Evolutionary conservation across 2,888 invertebrate species (phyloP).

Genomic region (Laothoe populi): DNA sequence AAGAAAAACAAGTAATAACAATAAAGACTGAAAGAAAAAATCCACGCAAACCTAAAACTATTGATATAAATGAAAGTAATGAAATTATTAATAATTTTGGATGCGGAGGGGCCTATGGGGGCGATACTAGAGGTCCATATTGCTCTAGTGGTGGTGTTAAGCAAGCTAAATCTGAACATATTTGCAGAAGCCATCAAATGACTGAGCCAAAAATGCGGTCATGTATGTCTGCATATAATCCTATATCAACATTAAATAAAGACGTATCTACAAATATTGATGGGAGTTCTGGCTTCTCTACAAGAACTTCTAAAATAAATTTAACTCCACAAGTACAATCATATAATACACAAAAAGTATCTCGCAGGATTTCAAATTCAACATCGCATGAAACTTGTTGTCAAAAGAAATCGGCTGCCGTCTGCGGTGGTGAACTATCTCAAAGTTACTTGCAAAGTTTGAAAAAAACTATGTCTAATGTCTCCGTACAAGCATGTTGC

Average conservation of each 20-base stretch:
- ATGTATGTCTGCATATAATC: constrained; percentile 32
- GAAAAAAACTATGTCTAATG: not conserved
- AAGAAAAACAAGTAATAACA: constrained; percentile 54
- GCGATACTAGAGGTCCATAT: constrained; percentile 8
- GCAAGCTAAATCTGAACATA: constrained; percentile 33
- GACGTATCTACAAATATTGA: constrained; percentile 15
- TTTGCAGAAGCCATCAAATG: constrained; percentile 28
- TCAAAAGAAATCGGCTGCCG: constrained; percentile 22
- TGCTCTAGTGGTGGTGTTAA: constrained; percentile 23
- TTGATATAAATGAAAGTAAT: constrained; percentile 13
- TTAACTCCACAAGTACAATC: constrained; percentile 11
- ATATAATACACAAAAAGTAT: not conserved
- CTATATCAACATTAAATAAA: constrained; percentile 28
- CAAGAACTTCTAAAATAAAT: constrained; percentile 26
- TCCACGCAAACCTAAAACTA: constrained; percentile 31
- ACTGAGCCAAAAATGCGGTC: constrained; percentile 31
- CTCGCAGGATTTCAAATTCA: constrained; percentile 9
- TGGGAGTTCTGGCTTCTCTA: constrained; percentile 23
- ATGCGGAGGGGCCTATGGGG: constrained; percentile 18
- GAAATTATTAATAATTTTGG: constrained; percentile 3
- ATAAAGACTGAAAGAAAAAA: constrained; percentile 49
- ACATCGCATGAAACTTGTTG: constrained; percentile 25
- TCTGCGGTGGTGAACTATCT: constrained; percentile 20
- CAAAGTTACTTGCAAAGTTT: not conserved
- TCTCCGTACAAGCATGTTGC: constrained; percentile 23